phyloP scores from a whole-genome alignment of 1,140 invertebrate species.

The Ceratosolen solmsi region DNA sequence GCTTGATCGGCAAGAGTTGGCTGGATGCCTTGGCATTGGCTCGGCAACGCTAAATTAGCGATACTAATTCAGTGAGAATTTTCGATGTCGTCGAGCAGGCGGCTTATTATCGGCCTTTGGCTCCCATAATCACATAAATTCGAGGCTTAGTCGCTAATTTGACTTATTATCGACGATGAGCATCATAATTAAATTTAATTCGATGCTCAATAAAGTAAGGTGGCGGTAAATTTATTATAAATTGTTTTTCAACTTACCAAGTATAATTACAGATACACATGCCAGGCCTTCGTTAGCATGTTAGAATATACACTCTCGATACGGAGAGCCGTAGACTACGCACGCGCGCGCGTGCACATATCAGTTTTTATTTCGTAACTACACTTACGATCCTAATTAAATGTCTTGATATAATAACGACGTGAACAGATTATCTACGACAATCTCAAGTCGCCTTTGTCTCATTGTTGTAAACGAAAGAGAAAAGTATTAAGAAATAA shows the following conservation, averaged over 20 bases:
- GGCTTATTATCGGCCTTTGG: background rate
- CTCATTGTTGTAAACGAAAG: background rate
- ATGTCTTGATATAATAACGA: background rate
- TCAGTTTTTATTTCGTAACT: background rate
- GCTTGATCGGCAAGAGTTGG: too few species aligned
- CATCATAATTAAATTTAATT: conserved; percentile 13
- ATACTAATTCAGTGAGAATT: background rate
- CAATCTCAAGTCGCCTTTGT: background rate
- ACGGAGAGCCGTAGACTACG: too few species aligned
- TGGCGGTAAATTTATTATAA: conserved; percentile 8
- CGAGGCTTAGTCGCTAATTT: background rate
- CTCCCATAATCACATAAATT: background rate
- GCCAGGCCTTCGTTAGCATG: background rate
- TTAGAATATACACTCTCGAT: background rate
- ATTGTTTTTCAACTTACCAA: background rate
- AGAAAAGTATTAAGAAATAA: background rate
- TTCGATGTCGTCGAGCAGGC: background rate
- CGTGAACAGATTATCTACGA: background rate
- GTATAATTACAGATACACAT: background rate
- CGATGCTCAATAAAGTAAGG: background rate
- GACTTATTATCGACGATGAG: background rate
- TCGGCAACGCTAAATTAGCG: background rate
- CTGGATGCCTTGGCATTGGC: background rate
- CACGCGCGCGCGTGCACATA: too few species aligned
- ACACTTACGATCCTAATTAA: background rate